Evolutionary conservation across 2,888 invertebrate genomes (phyloP), one percentile per base, ranked within the genome.

Genomic region (Lycocerus yunnanus): DNA sequence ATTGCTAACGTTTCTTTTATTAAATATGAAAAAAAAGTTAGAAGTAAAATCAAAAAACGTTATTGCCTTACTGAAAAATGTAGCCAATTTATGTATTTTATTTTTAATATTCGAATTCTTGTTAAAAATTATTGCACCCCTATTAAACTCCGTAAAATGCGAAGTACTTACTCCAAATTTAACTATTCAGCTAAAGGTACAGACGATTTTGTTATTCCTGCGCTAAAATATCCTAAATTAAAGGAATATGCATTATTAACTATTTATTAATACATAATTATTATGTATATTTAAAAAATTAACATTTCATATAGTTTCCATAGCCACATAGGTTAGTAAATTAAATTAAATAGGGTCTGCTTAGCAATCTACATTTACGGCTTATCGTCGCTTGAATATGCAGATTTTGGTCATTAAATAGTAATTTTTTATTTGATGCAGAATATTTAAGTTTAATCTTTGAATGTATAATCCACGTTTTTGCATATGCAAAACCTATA

Each of bases 301-400:
- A 43, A 43, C 43, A 43, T 43, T 43, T 43, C 43, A 43, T 43
- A 43, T 13, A 43, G 43, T 43, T 43, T 43, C 43, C 43, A 43
- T 43, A 43, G n/a, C 43, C 43, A 43, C n/a, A 43, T 43, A 43
- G 43, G 43, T 43, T 43, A 43, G 43, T 43, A 43, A 13, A 43
- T 43, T 43, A 43, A 43, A 43, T 43, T 43, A 43, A 43, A 43
- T 43, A 43, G 43, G 43, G 43, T 43, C n/a, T 63, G 66, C 73
- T 69, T 59, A 65, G 58, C 65, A 59, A 73, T 69, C 73, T 68
- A 68, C 73, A 73, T 73, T 73, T 73, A 68, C 69, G 69, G 73
- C 73, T 73, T 73, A 73, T 73, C 68, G 73, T 65, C 68, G 73
- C 59, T 69, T 68, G 68, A 73, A 73, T 73, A 73, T 73, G 68